Evolutionary conservation across 2,797 vertebrate species (phyloP).

Genomic region (Molossus alvarezi): DNA sequence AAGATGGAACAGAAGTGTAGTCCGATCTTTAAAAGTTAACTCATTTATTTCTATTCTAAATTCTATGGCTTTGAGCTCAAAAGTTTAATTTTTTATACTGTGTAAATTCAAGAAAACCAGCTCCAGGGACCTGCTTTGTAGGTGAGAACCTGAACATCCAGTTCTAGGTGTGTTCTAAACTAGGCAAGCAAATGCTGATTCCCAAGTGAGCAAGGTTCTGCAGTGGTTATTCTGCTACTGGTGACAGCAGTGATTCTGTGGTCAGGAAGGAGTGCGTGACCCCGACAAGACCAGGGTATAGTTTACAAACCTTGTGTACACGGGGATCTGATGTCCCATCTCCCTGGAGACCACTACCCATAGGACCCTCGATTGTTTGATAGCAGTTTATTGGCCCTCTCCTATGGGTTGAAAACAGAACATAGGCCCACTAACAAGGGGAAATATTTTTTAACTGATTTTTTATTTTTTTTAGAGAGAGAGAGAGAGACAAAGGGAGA

Average conservation of each 20-base stretch:
- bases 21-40: conserved; percentile 29
- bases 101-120: conserved; percentile 34
- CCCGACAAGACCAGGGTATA: neutral
- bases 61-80: neutral
- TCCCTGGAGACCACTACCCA: neutral
- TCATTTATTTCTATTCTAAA: conserved; percentile 48
- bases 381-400: neutral
- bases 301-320: neutral
- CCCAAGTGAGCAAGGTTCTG: neutral
- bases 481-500: neutral
- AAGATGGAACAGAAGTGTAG: neutral
- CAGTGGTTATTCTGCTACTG: neutral
- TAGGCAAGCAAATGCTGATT: neutral
- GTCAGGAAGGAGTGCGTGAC: neutral
- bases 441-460: neutral
- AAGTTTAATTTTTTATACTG: neutral
- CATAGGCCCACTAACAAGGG: neutral
- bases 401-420: neutral
- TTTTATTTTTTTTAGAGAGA: neutral
- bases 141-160: conserved; percentile 46
- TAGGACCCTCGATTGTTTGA: neutral
- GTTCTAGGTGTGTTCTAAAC: neutral
- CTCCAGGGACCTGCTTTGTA: neutral
- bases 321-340: neutral
- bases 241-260: neutral